Percentiles rank a stretch among this genome's conserved stretches.
Conservation (phyloP, 2,113 vertebrate species). For the Malurus elegans region DNA sequence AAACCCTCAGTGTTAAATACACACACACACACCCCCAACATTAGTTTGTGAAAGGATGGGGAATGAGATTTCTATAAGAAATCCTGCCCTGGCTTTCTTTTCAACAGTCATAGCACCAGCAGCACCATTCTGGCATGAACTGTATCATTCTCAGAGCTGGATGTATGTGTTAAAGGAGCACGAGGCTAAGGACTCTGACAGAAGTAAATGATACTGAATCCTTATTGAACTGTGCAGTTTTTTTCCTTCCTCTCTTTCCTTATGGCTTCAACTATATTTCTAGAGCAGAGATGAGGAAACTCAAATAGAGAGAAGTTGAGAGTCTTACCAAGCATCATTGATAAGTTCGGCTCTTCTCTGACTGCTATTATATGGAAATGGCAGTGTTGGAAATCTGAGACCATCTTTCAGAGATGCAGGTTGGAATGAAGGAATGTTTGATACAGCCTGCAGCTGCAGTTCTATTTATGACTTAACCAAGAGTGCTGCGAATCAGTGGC, state of each 20-base stretch:
- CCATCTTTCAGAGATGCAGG: not conserved
- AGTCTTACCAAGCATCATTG: not conserved
- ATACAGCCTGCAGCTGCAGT: not conserved
- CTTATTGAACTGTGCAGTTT: not conserved
- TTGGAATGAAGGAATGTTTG: not conserved
- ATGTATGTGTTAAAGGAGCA: not conserved
- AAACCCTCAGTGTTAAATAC: not conserved
- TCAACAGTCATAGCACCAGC: fast-evolving
- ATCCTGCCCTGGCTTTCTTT: not conserved
- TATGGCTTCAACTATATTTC: not conserved
- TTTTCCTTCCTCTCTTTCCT: not conserved
- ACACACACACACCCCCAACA: not conserved
- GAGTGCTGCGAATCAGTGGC: not conserved
- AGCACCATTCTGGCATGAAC: not conserved
- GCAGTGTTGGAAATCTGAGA: not conserved
- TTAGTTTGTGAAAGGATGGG: not conserved
- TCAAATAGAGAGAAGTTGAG: not conserved
- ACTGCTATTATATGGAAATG: not conserved
- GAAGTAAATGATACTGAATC: not conserved
- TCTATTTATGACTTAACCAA: not conserved
- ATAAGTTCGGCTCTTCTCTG: not conserved
- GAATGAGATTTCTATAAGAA: not conserved
- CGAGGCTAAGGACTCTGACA: not conserved
- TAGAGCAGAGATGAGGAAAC: not conserved
- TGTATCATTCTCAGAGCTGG: not conserved